These are phyloP conservation scores for Drosophila carrolli DNA, from an alignment of 1,140 invertebrate genomes.

Conservation along the genomic window DNA sequence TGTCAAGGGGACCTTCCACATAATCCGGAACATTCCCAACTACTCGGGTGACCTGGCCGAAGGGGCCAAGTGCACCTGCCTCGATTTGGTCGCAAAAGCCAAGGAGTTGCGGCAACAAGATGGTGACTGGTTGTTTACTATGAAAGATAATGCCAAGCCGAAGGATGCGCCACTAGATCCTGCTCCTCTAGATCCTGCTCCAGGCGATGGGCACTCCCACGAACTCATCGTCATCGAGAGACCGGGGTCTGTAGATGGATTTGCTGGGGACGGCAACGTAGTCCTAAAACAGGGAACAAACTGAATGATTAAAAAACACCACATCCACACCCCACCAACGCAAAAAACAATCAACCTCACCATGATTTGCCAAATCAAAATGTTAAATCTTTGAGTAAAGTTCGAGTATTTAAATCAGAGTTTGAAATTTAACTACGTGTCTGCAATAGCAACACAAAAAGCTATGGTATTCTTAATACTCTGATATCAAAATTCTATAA, in stretches of 20 bases:
- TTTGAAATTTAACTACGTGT: not conserved
- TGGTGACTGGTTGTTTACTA: not conserved
- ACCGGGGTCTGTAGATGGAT: not conserved
- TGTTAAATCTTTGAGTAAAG: slow-evolving; percentile 13
- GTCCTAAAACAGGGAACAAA: not conserved
- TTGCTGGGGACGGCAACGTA: not conserved
- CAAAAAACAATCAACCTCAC: not conserved
- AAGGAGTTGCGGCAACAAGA: not conserved
- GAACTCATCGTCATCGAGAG: not conserved
- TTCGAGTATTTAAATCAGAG: not conserved
- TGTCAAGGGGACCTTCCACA: slow-evolving; percentile 19
- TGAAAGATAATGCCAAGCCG: not conserved
- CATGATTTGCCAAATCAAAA: not conserved
- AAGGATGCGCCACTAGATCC: not conserved
- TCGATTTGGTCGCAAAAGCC: not conserved
- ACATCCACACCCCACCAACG: too few species aligned
- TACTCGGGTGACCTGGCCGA: slow-evolving; percentile 3
- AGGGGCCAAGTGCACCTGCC: not conserved
- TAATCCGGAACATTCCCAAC: slow-evolving; percentile 23
- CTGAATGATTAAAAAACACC: not conserved
- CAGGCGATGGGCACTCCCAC: not conserved
- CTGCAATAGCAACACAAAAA: too few species aligned
- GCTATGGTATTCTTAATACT: not conserved
- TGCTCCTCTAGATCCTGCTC: not conserved
- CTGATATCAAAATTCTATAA: not conserved